Percentiles rank a stretch among this genome's conserved stretches.
Evolutionary conservation across 2,888 invertebrate genomes (phyloP).

Genomic region (Amiota mariae): DNA sequence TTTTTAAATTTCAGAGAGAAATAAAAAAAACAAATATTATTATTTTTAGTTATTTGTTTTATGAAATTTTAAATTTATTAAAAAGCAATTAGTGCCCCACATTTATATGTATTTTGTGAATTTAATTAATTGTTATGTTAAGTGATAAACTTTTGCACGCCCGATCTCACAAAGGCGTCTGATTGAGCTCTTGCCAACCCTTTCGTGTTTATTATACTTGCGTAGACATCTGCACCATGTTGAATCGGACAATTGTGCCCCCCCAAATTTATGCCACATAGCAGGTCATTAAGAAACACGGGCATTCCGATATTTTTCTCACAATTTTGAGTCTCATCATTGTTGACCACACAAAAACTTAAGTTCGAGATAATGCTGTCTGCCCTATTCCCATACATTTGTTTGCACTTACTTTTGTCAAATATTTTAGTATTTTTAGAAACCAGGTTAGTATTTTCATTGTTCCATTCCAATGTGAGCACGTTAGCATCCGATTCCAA

Average conservation of each 20-base stretch:
- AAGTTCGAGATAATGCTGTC: neutral
- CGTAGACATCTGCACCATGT: conserved; percentile 35
- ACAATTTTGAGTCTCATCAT: neutral
- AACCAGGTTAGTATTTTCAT: no score
- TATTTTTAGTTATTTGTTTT: no score
- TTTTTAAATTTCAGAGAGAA: no score
- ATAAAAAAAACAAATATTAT: no score
- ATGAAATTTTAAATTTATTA: no score
- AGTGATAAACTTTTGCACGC: neutral
- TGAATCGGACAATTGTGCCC: conserved; percentile 43
- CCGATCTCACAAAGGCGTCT: neutral
- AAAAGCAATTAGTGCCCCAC: no score
- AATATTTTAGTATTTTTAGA: neutral
- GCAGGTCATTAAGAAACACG: conserved; percentile 16
- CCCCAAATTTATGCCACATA: conserved; percentile 45
- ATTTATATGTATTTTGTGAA: no score
- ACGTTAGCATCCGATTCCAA: conserved; percentile 14
- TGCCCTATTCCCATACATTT: neutral
- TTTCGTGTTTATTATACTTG: conserved; percentile 30
- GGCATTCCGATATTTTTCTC: conserved; percentile 39
- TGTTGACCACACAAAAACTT: conserved; percentile 35
- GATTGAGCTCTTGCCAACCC: neutral
- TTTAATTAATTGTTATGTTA: neutral
- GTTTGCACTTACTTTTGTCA: neutral
- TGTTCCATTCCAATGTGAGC: conserved; percentile 8